Conservation (phyloP, 2,113 vertebrate species). For the Sphyrna mokarran region DNA sequence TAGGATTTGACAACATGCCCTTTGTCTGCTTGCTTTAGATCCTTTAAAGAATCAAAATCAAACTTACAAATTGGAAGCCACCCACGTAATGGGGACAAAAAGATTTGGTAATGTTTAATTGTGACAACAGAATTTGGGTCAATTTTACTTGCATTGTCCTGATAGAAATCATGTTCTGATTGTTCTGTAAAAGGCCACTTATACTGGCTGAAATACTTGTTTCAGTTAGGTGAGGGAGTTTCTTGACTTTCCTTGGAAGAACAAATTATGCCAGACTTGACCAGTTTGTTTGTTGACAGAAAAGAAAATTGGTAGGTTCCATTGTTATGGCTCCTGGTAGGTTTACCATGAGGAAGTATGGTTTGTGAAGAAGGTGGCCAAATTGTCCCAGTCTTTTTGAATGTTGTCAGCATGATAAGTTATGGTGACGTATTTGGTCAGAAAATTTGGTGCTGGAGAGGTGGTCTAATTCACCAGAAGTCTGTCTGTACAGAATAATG, state of each 20-base stretch:
- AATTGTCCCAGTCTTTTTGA: neutral
- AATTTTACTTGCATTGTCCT: neutral
- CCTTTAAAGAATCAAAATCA: neutral
- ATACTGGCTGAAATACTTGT: neutral
- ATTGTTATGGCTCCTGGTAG: neutral
- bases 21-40: neutral
- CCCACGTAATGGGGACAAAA: neutral
- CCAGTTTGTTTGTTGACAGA: too few species aligned
- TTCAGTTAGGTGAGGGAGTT: neutral
- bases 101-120: neutral
- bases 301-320: neutral
- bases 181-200: neutral
- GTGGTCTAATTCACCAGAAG: neutral
- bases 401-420: neutral
- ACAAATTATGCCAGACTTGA: neutral
- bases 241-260: neutral
- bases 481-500: neutral
- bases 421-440: neutral
- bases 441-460: neutral
- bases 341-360: neutral
- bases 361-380: neutral
- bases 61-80: neutral
- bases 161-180: neutral
- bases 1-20: neutral
- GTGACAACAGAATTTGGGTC: neutral